A percentile compares a stretch with the other conserved stretches of the same genome.
Evolutionary conservation across 1,140 invertebrate species (phyloP).

Genomic region (fruit fly (Drosophila melanogaster)): DNA sequence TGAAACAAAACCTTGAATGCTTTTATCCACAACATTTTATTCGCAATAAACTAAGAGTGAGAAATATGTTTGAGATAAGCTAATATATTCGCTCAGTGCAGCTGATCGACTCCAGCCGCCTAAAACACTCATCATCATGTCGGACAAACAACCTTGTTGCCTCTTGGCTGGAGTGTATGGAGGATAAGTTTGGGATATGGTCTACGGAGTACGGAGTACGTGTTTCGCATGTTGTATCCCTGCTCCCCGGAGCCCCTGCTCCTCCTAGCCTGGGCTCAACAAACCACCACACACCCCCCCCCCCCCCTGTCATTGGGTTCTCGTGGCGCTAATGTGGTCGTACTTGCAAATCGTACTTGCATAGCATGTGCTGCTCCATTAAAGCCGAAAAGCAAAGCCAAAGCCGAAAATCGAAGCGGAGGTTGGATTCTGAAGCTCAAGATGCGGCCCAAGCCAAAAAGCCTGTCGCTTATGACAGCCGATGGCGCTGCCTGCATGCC

Average conservation of each 20-base stretch:
- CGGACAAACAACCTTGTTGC: constrained; percentile 80
- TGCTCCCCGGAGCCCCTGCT: neutral
- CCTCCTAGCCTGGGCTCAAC: neutral
- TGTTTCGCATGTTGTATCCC: constrained; percentile 31
- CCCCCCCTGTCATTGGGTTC: constrained; percentile 58
- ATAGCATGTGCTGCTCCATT: constrained; percentile 61
- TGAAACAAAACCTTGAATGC: too few relatives aligned
- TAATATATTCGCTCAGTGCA: constrained; percentile 2
- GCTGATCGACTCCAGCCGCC: constrained; percentile 60
- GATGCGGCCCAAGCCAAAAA: constrained; percentile 38
- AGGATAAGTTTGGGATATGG: constrained; percentile 4
- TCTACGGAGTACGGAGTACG: constrained; percentile 20
- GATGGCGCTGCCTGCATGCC: constrained; percentile 36
- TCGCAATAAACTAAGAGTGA: too few relatives aligned
- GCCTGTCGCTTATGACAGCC: constrained; percentile 62
- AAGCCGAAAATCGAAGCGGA: constrained; percentile 5
- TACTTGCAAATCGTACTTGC: constrained; percentile 35
- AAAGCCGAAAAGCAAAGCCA: constrained; percentile 56
- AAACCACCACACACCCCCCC: too few relatives aligned
- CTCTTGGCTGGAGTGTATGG: constrained; percentile 50
- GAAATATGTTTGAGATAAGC: too few relatives aligned
- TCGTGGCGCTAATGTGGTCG: constrained; percentile 78
- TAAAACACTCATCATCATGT: constrained; percentile 81
- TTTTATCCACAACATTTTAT: too few relatives aligned
- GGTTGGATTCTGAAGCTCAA: constrained; percentile 17